Conservation (phyloP, 1,140 invertebrate genomes). For the Pseudomyrmex pallidus region DNA sequence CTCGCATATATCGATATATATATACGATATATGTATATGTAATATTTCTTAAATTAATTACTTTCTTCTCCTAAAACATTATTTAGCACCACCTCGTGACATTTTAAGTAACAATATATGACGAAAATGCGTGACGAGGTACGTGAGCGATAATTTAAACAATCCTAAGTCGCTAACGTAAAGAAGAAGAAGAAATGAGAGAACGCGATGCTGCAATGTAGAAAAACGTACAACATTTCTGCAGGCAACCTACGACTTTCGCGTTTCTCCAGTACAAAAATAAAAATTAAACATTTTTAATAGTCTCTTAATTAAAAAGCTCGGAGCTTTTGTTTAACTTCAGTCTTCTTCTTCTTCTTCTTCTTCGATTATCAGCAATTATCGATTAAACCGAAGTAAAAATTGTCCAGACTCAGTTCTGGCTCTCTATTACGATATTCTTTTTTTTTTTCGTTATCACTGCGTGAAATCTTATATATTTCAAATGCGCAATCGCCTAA, state of each 20-base stretch:
- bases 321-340: background rate
- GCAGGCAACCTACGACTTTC: background rate
- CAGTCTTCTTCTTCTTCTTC: conserved; percentile 35
- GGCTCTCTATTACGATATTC: conserved; percentile 22
- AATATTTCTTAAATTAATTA: background rate
- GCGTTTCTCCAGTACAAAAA: background rate
- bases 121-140: conserved; percentile 16
- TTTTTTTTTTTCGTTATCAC: background rate
- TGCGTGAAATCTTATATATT: conserved; percentile 25
- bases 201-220: background rate
- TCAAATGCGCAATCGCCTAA: conserved; percentile 19
- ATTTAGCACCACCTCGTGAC: conserved; percentile 16
- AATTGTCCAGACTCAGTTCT: conserved; percentile 11
- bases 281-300: conserved; percentile 20
- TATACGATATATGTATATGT: no score
- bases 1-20: background rate
- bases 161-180: background rate
- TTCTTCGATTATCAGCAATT: background rate
- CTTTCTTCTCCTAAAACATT: background rate
- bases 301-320: conserved; percentile 8
- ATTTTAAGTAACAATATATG: conserved; percentile 41
- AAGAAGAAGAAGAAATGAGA: conserved; percentile 48
- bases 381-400: no score
- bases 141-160: conserved; percentile 38
- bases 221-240: background rate